A percentile compares a stretch with the other conserved stretches of the same genome.
Evolutionary conservation across 1,140 invertebrate genomes (phyloP).

Genomic region (Ptiloglossa arizonensis): DNA sequence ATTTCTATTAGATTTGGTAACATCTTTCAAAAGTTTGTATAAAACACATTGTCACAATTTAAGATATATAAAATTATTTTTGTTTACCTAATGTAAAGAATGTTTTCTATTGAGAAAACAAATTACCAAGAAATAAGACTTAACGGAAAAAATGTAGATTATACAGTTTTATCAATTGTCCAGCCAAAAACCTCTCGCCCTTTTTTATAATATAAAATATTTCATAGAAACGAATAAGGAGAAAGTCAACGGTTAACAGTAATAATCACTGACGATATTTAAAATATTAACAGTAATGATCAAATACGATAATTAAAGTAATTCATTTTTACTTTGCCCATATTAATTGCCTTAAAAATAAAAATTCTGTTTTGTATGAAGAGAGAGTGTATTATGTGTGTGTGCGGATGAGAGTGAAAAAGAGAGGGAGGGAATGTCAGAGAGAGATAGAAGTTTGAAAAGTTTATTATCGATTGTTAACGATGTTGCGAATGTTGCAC

Average conservation of each 20-base stretch:
- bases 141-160: neutral
- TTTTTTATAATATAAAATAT: neutral
- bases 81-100: neutral
- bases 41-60: neutral
- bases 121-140: neutral
- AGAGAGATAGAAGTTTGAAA: neutral
- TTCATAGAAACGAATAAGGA: neutral
- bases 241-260: neutral
- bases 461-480: slow-evolving; percentile 11
- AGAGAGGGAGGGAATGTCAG: neutral
- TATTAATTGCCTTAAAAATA: neutral
- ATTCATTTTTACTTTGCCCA: neutral
- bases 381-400: neutral
- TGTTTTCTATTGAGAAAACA: neutral
- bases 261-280: neutral
- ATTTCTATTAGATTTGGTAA: neutral
- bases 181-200: neutral
- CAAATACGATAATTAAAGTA: neutral
- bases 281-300: neutral
- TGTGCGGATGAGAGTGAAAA: slow-evolving; percentile 10
- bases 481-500: slow-evolving; percentile 3
- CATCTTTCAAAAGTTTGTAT: neutral
- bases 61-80: slow-evolving; percentile 7
- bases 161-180: neutral
- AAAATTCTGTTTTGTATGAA: neutral